Evolutionary conservation across 2,888 invertebrate species (phyloP).

Genomic region (Julus scandinavius): DNA sequence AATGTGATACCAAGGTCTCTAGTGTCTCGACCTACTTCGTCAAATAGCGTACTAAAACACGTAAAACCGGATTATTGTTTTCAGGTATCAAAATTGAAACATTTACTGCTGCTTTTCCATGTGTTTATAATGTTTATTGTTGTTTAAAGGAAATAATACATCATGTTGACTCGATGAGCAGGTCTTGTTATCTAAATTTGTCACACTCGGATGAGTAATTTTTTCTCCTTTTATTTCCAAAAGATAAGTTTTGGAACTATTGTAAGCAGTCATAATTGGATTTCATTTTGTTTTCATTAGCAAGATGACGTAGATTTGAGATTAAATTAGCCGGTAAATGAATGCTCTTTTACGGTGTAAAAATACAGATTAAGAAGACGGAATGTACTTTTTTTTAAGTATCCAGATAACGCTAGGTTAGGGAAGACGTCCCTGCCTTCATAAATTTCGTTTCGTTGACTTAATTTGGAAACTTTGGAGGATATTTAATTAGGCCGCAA

Average conservation of each 20-base stretch:
- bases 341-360: neutral
- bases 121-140: too few relatives aligned
- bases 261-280: constrained; percentile 7
- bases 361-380: neutral
- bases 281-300: constrained; percentile 1
- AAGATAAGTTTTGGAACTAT: neutral
- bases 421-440: neutral
- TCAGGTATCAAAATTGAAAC: too few relatives aligned
- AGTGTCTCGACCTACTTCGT: neutral
- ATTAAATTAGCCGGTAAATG: neutral
- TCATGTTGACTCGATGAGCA: neutral
- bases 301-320: constrained; percentile 33
- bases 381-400: neutral
- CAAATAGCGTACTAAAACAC: too few relatives aligned
- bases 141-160: too few relatives aligned
- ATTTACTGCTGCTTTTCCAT: too few relatives aligned
- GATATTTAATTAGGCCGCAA: constrained; percentile 23
- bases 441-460: neutral
- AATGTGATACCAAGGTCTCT: neutral
- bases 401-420: neutral
- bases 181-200: neutral
- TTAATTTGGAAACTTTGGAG: neutral
- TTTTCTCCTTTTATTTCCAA: neutral
- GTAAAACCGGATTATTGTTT: too few relatives aligned
- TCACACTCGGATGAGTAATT: neutral